Base-by-base conservation (phyloP, 2,888 invertebrate genomes). In the Acronicta leporina region DNA sequence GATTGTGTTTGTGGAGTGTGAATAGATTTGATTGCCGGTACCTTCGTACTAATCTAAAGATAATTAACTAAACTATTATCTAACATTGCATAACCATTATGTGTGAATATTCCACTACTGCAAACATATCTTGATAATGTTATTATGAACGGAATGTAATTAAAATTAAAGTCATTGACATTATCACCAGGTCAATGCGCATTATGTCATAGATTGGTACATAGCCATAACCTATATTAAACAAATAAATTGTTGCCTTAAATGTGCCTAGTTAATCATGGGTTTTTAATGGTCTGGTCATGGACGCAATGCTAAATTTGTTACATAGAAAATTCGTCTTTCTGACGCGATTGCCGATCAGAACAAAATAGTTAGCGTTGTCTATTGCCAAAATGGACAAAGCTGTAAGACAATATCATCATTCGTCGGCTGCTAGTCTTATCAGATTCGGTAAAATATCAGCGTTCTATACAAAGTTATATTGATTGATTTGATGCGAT, bases 131-230 rank as follows among this genome's bases (percentile, higher is more conserved):
- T 74, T 55, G 52, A 74, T 74, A 49, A 69, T 46, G 16, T 62
- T 53, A 47, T 63, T 63, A 53, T 33, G 8, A 27, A 44, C 8
- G 20, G 56, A 70, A 69, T 75, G 44, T 75, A 44, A 49, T 66
- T 66, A 49, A 42, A 11, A 68, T 53, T 53, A 33, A 41, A 27
- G 43, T 50, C 43, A 42, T 56, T 75, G 69, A 56, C 75, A 70
- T 69, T 69, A 71, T 38, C 8, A 35, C 5, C 20, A 33, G 55
- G 71, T 56, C 52, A 68, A 41, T 49, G 8, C 25, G n/a, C 25
- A 44, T 70, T 69, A 70, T 70, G 41, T 56, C 70, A 63, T 40
- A 51, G 13, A 45, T 10, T 11, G 4, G 16, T 27, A 43, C 13
- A 13, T 16, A 11, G 11, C 27, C 11, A 45, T 20, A 20, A 20